These are phyloP conservation scores for Pristionchus mayeri DNA, from an alignment of 2,888 invertebrate genomes.

Conservation along the genomic window DNA sequence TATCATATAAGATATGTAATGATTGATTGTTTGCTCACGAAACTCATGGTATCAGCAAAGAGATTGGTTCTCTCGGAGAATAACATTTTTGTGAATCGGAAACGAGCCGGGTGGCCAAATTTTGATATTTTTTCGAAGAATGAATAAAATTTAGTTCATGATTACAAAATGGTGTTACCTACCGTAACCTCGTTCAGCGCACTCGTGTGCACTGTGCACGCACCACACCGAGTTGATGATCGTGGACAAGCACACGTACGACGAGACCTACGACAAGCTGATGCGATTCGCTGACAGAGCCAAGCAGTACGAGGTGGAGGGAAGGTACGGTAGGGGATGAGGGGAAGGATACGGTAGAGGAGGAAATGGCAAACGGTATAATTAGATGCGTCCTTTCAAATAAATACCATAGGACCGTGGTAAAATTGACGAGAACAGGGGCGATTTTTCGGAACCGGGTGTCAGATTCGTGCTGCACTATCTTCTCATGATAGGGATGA, in stretches of 20 bases:
- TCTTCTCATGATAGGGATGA: background rate
- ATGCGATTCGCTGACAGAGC: constrained; percentile 49
- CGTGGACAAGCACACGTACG: constrained; percentile 71
- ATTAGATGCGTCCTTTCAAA: no score
- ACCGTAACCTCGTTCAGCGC: constrained; percentile 57
- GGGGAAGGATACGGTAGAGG: background rate
- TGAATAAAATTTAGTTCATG: background rate
- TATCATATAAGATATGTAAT: no score
- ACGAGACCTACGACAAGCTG: constrained; percentile 69
- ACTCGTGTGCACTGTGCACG: constrained; percentile 71
- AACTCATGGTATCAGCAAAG: no score
- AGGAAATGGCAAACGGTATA: no score
- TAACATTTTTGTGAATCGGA: no score
- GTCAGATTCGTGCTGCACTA: background rate
- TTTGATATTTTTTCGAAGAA: no score
- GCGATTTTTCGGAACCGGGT: background rate
- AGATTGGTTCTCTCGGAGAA: no score
- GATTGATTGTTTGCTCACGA: no score
- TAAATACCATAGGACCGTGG: no score
- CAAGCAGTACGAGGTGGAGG: constrained; percentile 41
- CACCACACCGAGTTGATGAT: constrained; percentile 65
- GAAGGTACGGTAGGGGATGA: constrained; percentile 22
- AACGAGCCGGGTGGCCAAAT: no score
- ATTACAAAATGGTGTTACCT: background rate
- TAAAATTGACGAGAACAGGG: no score